Evolutionary conservation across 2,888 invertebrate species (phyloP), one percentile per base, ranked within the genome.

Genomic region (Stenoptilia bipunctidactyla): DNA sequence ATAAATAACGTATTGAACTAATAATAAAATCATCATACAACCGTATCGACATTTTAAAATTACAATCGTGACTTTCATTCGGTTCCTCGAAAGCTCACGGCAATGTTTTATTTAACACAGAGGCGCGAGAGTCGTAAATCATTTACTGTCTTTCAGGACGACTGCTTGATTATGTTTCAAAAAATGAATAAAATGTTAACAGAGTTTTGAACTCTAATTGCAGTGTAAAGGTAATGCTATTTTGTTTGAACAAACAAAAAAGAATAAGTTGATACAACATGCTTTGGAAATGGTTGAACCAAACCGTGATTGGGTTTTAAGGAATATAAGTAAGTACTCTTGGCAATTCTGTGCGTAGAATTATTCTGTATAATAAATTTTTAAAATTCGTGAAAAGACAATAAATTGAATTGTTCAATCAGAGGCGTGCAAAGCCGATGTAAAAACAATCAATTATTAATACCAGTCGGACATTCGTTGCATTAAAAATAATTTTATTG

Each of bases 11-110:
- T 34, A 20, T 35, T 13, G 14, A 49, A 50, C 52, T 57, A 64
- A 64, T 62, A 68, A 71, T 66, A 70, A 63, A 66, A 65, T 68
- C 65, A 63, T 66, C 66, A 68, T 70, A 70, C 64, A 66, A 52
- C 61, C 69, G 61, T 66, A 71, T 73, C 70, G 67, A 73, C 59
- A 55, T 69, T 75, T 75, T 73, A 72, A 80, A 80, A 80, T 82
- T 80, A 72, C 76, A 72, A 64, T 82, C 80, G 82, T 83, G 82
- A 82, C 82, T 80, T 61, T 68, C 67, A 66, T 70, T 68, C n/a
- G 70, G 65, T 67, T 70, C 66, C 69, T 63, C 68, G 76, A 77
- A 77, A 79, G 77, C 80, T 82, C 60, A 76, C 66, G 76, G 80
- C 80, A 58, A 75, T 76, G 75, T 73, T 67, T 72, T 71, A 77